Evolutionary conservation across 2,113 vertebrate genomes (phyloP).

Genomic region (Nothoprocta perdicaria): DNA sequence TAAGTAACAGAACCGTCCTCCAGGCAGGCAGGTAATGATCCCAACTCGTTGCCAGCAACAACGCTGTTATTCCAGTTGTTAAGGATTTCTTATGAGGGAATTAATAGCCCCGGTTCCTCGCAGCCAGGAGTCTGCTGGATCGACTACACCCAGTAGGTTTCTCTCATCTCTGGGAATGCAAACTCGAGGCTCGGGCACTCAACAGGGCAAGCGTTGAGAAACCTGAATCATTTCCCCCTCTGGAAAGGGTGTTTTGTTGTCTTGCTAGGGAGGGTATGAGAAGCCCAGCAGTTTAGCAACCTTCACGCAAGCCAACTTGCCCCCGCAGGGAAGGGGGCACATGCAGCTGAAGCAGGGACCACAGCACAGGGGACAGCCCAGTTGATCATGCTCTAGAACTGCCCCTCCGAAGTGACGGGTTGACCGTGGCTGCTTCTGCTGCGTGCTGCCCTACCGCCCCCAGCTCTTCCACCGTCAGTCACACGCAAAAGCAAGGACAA

Average conservation of each 20-base stretch:
- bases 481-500: slow-evolving; percentile 30
- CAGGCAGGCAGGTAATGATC: slow-evolving; percentile 17
- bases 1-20: neutral
- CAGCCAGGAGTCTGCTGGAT: neutral
- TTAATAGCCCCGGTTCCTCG: neutral
- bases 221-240: neutral
- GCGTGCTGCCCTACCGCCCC: neutral
- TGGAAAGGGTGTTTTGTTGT: neutral
- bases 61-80: neutral
- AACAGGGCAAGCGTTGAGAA: neutral
- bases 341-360: neutral
- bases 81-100: neutral
- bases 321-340: neutral
- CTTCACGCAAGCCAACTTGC: neutral
- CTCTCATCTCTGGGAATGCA: neutral
- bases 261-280: neutral
- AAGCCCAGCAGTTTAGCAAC: neutral
- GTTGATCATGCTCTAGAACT: neutral
- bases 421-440: neutral
- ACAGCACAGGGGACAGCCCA: neutral
- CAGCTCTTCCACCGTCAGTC: slow-evolving; percentile 14
- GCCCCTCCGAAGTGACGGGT: slow-evolving; percentile 11
- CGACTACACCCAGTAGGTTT: neutral
- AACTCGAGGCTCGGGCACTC: neutral
- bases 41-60: neutral